Base-by-base conservation (phyloP, 1,140 invertebrate genomes). In the Apocrypta bakeri region DNA sequence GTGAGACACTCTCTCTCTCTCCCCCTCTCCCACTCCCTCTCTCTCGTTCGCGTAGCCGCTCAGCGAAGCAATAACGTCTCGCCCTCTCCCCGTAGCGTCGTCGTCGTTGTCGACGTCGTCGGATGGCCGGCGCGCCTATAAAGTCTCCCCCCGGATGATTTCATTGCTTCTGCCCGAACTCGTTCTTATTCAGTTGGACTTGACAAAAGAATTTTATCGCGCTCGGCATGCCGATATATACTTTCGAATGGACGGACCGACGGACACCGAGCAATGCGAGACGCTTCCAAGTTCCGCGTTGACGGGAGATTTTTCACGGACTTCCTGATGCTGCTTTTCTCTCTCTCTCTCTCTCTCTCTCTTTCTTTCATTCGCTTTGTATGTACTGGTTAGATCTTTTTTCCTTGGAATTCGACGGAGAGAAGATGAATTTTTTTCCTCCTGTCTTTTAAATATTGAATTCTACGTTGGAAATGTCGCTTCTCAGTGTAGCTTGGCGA, bases 121-220 rank as follows among this genome's bases (percentile, higher is more conserved):
- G 40, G 40, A 42, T 42, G 56, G 37, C 68, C 82, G 31, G 76
- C 81, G 27, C 82, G 29, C 71, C 74, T 80, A 72, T 78, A 82
- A 82, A 71, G 2, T 76, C 42, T 12, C 78, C 37, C 61, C 27
- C 33, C 27, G 73, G 79, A 84, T 81, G 48, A 84, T 81, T 77
- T 84, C 83, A 83, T 83, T 80, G 77, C 83, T 77, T 84, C 71
- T 84, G 64, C 76, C 61, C 40, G 68, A 48, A 78, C 81, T 83
- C 72, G 42, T 81, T 84, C 76, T 83, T 81, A 77, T 85, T 81
- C 79, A 77, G 73, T 81, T 68, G 27, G 73, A 81, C 83, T 81
- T 81, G 83, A 84, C 83, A 84, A 84, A 84, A 81, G 83, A 84
- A 84, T 84, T 84, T 84, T 84, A 84, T 84, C 75, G 73, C 25